Percentiles rank a stretch among this genome's conserved stretches.
Evolutionary conservation across 2,797 vertebrate genomes (phyloP).

Genomic region (Orientallactaga sibirica): DNA sequence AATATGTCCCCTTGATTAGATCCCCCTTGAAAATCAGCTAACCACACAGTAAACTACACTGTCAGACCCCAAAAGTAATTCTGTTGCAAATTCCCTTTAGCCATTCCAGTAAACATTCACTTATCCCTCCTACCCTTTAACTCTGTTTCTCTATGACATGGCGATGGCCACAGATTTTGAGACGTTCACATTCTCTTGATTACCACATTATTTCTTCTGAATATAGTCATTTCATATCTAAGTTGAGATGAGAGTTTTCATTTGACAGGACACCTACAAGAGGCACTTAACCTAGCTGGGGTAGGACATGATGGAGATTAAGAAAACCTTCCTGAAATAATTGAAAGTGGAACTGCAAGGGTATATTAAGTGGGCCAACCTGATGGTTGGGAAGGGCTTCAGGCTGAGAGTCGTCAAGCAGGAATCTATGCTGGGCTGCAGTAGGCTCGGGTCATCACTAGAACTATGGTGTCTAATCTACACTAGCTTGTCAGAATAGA

Average conservation of each 20-base stretch:
- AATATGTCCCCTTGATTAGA: not conserved
- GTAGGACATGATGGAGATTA: not conserved
- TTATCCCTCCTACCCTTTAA: not conserved
- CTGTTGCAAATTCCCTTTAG: not conserved
- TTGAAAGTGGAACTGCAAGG: not conserved
- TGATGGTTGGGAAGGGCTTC: not conserved
- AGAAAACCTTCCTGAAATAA: slow-evolving; percentile 10
- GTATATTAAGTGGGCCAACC: not conserved
- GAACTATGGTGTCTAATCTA: not conserved
- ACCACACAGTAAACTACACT: not conserved
- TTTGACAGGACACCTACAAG: not conserved
- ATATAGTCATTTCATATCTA: slow-evolving; percentile 14
- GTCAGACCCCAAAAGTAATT: not conserved
- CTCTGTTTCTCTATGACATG: not conserved
- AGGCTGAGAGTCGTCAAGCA: not conserved
- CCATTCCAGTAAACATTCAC: not conserved
- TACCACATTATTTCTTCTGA: slow-evolving; percentile 26
- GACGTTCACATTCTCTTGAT: not conserved
- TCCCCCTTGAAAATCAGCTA: not conserved
- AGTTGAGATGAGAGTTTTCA: not conserved
- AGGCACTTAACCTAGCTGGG: not conserved
- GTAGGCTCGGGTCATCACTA: not conserved
- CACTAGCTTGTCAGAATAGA: not conserved
- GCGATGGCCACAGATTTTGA: not conserved
- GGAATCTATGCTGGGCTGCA: not conserved